Conservation (phyloP, 1,140 invertebrate genomes). For the Zaprionus camerounensis region DNA sequence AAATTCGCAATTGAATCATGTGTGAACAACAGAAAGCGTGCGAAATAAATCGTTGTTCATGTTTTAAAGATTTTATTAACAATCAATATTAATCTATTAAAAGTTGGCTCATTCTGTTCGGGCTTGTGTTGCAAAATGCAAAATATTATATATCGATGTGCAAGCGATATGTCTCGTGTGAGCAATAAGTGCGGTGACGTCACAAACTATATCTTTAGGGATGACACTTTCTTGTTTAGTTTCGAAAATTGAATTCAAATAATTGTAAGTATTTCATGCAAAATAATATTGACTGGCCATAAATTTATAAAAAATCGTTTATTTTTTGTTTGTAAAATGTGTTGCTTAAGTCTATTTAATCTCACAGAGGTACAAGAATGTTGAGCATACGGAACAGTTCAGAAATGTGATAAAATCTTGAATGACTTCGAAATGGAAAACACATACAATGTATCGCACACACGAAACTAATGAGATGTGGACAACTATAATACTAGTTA, state of each 20-base stretch:
- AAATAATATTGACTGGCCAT: background rate
- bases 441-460: background rate
- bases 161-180: slow-evolving; percentile 11
- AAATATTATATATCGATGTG: slow-evolving; percentile 22
- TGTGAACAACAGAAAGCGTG: too few species aligned
- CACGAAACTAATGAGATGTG: slow-evolving; percentile 17
- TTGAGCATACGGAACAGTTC: slow-evolving; percentile 44
- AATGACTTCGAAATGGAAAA: slow-evolving; percentile 47
- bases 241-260: background rate
- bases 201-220: background rate
- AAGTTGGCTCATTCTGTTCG: too few species aligned
- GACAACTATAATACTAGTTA: slow-evolving; percentile 59
- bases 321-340: slow-evolving; percentile 48
- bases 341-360: slow-evolving; percentile 63
- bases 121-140: too few species aligned
- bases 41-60: too few species aligned
- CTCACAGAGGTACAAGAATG: slow-evolving; percentile 71
- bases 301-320: slow-evolving; percentile 29
- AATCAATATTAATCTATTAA: too few species aligned
- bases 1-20: too few species aligned
- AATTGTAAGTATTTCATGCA: background rate
- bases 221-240: background rate
- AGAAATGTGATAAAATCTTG: slow-evolving; percentile 34
- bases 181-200: background rate
- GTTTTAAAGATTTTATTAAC: too few species aligned